These are phyloP conservation scores for Cryptus armator DNA, from an alignment of 2,888 invertebrate genomes.

Conservation along the genomic window DNA sequence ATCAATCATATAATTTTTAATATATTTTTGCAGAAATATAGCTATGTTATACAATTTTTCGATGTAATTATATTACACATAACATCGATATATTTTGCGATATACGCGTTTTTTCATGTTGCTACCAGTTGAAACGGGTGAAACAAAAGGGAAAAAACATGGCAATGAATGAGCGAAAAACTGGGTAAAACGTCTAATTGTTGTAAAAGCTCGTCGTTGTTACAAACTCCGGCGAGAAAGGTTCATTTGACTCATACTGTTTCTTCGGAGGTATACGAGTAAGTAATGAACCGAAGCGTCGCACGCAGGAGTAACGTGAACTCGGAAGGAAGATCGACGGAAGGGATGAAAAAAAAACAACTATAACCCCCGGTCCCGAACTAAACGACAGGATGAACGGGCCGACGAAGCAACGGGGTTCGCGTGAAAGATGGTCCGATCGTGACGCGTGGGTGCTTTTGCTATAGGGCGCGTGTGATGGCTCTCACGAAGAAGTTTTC, in stretches of 20 bases:
- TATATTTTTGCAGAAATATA: no score
- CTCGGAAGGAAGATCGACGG: not conserved
- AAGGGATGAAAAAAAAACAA: constrained; percentile 23
- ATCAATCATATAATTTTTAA: no score
- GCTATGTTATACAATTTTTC: no score
- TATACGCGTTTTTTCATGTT: no score
- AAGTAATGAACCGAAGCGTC: constrained; percentile 2
- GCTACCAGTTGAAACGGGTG: not conserved
- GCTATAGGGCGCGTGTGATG: constrained; percentile 1
- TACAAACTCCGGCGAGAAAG: not conserved
- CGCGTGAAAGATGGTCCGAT: constrained; percentile 45
- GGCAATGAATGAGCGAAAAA: not conserved
- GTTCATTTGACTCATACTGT: not conserved
- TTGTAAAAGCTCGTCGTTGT: constrained; percentile 24
- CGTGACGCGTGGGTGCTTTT: constrained; percentile 36
- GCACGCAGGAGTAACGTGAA: not conserved
- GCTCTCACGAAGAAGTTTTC: constrained; percentile 33
- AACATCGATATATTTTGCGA: no score
- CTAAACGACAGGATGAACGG: constrained; percentile 17
- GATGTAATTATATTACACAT: no score
- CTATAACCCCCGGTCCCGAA: constrained; percentile 9
- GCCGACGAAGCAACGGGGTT: constrained; percentile 15
- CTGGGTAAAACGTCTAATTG: constrained; percentile 36
- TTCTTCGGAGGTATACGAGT: not conserved
- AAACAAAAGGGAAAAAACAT: not conserved